Evolutionary conservation across 2,113 vertebrate species (phyloP).

Genomic region (Ariopsis seemanni): DNA sequence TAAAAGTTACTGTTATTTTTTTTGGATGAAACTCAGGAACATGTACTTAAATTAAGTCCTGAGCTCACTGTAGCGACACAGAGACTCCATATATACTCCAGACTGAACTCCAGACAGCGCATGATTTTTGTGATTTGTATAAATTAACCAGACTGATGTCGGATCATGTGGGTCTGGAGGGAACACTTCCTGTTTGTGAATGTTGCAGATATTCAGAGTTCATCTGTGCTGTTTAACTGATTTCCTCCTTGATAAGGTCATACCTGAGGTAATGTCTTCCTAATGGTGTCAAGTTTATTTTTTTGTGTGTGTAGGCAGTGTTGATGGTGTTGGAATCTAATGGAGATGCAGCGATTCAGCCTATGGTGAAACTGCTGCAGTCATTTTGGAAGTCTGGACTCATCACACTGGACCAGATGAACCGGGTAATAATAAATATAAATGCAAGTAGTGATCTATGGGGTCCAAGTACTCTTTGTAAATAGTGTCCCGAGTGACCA

Average conservation of each 20-base stretch:
- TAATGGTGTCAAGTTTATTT: neutral
- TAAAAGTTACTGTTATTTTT: neutral
- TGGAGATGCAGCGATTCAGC: slow-evolving; percentile 72
- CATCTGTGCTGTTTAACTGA: neutral
- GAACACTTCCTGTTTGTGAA: neutral
- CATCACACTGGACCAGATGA: slow-evolving; percentile 88
- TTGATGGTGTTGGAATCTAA: slow-evolving; percentile 84
- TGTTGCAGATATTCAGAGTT: neutral
- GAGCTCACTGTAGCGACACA: neutral
- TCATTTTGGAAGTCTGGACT: slow-evolving; percentile 82
- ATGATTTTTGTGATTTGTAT: neutral
- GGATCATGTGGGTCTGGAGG: neutral
- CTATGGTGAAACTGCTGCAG: slow-evolving; percentile 82
- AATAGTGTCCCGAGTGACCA: neutral
- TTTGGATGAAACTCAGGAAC: neutral
- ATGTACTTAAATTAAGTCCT: neutral
- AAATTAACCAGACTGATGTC: too few species aligned
- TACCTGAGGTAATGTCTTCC: neutral
- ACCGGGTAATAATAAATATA: slow-evolving; percentile 70
- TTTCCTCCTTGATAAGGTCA: neutral
- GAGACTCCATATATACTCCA: neutral
- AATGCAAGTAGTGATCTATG: neutral
- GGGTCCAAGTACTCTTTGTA: neutral
- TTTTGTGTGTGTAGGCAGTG: slow-evolving; percentile 67
- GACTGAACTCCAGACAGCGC: neutral